phyloP scores from a whole-genome alignment of 2,888 invertebrate genomes.

The Matsumyia berberina region DNA sequence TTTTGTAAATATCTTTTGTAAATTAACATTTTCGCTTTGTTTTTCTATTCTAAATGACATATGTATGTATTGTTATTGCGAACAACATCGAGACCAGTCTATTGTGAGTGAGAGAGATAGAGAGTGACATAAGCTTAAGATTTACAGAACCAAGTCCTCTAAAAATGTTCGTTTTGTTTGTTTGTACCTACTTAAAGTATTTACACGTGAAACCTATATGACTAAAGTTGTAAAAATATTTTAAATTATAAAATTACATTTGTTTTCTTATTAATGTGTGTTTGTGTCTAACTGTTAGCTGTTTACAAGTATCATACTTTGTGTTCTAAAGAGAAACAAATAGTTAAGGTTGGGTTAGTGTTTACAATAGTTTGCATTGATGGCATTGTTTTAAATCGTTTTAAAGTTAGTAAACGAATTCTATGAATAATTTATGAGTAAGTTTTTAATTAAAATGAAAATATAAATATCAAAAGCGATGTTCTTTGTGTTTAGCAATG shows the following conservation, averaged over 20 bases:
- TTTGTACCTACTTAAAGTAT: slow-evolving; percentile 72
- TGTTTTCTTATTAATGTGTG: slow-evolving; percentile 32
- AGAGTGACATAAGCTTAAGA: slow-evolving; percentile 46
- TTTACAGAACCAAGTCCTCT: slow-evolving; percentile 38
- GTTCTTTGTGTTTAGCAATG: too few relatives aligned
- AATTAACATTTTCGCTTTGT: slow-evolving; percentile 47
- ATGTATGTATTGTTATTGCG: slow-evolving; percentile 16
- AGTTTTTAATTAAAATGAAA: background rate
- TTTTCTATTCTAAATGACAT: slow-evolving; percentile 41
- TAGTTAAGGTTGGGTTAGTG: slow-evolving; percentile 24
- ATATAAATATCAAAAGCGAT: background rate
- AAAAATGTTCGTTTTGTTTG: slow-evolving; percentile 3
- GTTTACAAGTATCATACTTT: too few relatives aligned
- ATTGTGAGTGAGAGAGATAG: slow-evolving; percentile 61
- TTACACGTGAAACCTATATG: slow-evolving; percentile 73
- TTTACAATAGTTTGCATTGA: slow-evolving; percentile 62
- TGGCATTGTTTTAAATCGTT: slow-evolving; percentile 59
- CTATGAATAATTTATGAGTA: slow-evolving; percentile 5
- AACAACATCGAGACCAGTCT: slow-evolving; percentile 69
- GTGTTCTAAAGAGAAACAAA: slow-evolving; percentile 11
- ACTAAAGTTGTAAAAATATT: slow-evolving; percentile 50
- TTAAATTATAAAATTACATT: slow-evolving; percentile 27
- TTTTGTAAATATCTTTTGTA: slow-evolving; percentile 71
- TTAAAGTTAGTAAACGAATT: slow-evolving; percentile 16
- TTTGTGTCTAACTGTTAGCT: slow-evolving; percentile 24